These are phyloP conservation scores for Tenthredo distinguenda DNA, from an alignment of 2,888 invertebrate genomes.

Conservation along the genomic window DNA sequence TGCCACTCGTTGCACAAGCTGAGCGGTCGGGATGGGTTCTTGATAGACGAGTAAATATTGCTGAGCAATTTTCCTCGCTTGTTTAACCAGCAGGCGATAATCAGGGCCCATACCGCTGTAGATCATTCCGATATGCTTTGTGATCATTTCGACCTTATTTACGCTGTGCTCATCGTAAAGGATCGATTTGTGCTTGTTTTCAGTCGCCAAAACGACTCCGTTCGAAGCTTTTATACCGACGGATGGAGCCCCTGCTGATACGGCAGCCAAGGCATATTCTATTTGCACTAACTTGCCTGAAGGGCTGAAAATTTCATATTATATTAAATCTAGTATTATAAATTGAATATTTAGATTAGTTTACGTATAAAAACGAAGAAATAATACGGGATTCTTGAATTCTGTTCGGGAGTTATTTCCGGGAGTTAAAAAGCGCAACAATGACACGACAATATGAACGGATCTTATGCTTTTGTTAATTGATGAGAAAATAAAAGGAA, in stretches of 20 bases:
- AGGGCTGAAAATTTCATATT: conserved; percentile 85
- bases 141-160: conserved; percentile 97
- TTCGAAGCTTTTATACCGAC: conserved; percentile 99
- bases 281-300: conserved; percentile 99
- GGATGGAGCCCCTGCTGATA: conserved; percentile 98
- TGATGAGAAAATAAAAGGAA: not conserved
- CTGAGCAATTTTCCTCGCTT: conserved; percentile 97
- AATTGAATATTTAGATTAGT: not conserved
- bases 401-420: not conserved
- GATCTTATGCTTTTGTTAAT: not conserved
- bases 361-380: not conserved
- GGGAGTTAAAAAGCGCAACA: not conserved
- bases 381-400: not conserved
- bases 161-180: conserved; percentile 98
- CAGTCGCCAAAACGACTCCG: conserved; percentile 99
- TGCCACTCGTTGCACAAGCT: conserved; percentile 97
- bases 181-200: conserved; percentile 98
- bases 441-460: conserved; percentile 31
- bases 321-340: not conserved
- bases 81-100: conserved; percentile 92
- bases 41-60: conserved; percentile 95
- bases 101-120: conserved; percentile 98
- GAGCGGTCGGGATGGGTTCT: conserved; percentile 97
- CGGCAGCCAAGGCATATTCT: conserved; percentile 99
- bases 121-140: conserved; percentile 97